Evolutionary conservation across 2,888 invertebrate genomes (phyloP).

Genomic region (Nymphalis polychloros): DNA sequence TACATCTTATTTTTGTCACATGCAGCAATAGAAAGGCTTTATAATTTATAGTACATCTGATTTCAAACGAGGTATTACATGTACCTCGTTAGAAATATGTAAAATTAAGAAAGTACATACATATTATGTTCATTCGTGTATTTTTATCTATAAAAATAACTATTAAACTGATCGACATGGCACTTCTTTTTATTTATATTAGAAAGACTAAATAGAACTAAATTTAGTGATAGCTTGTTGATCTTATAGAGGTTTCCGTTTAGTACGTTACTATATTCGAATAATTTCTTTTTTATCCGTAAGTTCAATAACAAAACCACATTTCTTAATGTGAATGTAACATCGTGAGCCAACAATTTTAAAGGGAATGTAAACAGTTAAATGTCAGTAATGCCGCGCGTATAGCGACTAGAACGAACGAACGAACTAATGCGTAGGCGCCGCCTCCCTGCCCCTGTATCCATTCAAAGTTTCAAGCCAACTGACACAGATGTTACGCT

Average conservation of each 20-base stretch:
- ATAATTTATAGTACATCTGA: neutral
- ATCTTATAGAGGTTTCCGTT: too few species aligned
- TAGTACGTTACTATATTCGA: too few species aligned
- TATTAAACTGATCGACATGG: too few species aligned
- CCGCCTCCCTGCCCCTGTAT: constrained; percentile 25
- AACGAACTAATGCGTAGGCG: constrained; percentile 17
- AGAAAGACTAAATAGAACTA: too few species aligned
- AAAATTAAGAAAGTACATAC: too few species aligned
- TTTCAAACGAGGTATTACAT: neutral
- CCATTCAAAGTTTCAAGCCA: constrained; percentile 29
- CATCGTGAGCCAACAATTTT: neutral
- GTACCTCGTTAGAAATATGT: too few species aligned
- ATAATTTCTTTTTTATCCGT: too few species aligned
- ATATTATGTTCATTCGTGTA: too few species aligned
- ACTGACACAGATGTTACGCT: constrained; percentile 28
- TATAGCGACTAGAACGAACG: neutral
- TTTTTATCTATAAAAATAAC: too few species aligned
- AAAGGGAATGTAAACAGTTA: constrained; percentile 13
- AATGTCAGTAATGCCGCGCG: neutral
- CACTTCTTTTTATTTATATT: too few species aligned
- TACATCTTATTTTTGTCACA: neutral
- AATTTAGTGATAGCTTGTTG: too few species aligned
- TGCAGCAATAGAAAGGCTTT: neutral
- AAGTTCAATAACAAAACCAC: neutral
- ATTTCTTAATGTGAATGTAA: neutral